These are phyloP conservation scores for Furcifer pardalis DNA, from an alignment of 2,797 vertebrate species.

Conservation along the genomic window DNA sequence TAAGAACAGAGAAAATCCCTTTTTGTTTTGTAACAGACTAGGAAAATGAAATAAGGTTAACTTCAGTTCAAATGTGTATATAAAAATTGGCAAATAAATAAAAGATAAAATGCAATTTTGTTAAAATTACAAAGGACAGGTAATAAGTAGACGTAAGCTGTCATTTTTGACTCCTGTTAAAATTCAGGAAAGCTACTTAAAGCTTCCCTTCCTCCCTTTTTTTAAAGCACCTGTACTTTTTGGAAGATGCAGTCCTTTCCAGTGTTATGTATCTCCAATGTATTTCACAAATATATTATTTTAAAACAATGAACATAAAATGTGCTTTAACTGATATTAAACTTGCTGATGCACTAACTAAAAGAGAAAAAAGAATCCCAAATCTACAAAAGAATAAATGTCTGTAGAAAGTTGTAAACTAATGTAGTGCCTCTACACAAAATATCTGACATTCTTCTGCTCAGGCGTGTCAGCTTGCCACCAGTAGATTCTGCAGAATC, in stretches of 20 bases:
- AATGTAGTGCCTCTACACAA: constrained; percentile 31
- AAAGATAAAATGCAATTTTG: constrained; percentile 74
- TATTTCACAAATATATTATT: constrained; percentile 79
- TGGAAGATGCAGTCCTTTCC: constrained; percentile 76
- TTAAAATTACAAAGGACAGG: constrained; percentile 69
- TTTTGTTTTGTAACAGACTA: constrained; percentile 59
- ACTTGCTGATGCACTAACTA: constrained; percentile 59
- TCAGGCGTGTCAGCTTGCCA: background rate
- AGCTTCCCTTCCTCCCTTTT: constrained; percentile 30
- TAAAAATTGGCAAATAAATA: constrained; percentile 80
- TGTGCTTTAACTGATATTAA: constrained; percentile 65
- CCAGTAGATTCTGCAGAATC: background rate
- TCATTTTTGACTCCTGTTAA: constrained; percentile 62
- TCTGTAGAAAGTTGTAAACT: constrained; percentile 31
- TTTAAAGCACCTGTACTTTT: constrained; percentile 61
- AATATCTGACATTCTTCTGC: background rate
- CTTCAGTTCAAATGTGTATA: constrained; percentile 66
- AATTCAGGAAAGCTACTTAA: constrained; percentile 59
- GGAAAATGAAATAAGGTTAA: constrained; percentile 70
- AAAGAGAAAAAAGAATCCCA: background rate
- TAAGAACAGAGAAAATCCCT: constrained; percentile 59
- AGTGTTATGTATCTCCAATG: constrained; percentile 72
- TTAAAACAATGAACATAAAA: constrained; percentile 72
- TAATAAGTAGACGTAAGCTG: constrained; percentile 57
- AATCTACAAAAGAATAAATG: constrained; percentile 19